Percentiles rank a stretch among this genome's conserved stretches.
phyloP scores from a whole-genome alignment of 1,140 invertebrate genomes.

The Thaumetopoea pityocampa region DNA sequence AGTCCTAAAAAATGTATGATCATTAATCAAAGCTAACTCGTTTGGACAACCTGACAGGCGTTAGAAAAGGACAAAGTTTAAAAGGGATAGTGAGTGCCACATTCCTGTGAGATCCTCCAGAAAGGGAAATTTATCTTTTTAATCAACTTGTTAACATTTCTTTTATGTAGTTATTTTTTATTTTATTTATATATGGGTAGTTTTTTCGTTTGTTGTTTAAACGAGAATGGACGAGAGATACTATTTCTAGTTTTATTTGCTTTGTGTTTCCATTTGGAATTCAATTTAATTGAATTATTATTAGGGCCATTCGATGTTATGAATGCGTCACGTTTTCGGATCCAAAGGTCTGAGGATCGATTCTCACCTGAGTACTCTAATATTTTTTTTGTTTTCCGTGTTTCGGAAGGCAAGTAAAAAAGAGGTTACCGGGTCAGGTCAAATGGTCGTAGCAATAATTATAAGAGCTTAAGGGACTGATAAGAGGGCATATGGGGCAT shows the following conservation, averaged over 20 bases:
- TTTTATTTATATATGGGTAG: constrained; percentile 9
- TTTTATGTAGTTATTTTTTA: constrained; percentile 25
- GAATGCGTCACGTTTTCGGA: too few species aligned
- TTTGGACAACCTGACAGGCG: constrained; percentile 30
- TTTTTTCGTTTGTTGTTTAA: constrained; percentile 31
- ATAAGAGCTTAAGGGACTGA: too few species aligned
- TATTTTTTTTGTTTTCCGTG: too few species aligned
- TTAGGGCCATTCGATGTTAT: too few species aligned
- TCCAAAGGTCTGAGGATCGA: too few species aligned
- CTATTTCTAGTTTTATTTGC: constrained; percentile 11
- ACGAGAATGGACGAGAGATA: constrained; percentile 26
- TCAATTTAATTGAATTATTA: too few species aligned
- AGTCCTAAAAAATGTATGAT: constrained; percentile 42
- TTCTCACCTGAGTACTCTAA: too few species aligned
- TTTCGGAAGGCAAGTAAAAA: too few species aligned
- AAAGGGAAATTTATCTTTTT: constrained; percentile 57
- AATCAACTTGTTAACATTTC: constrained; percentile 44
- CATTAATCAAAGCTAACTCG: constrained; percentile 66
- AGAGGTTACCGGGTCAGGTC: too few species aligned
- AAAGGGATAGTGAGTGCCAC: constrained; percentile 53
- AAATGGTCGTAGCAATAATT: too few species aligned
- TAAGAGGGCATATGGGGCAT: too few species aligned
- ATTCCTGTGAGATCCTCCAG: constrained; percentile 49
- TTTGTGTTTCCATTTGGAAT: neutral
- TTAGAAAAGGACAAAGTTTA: constrained; percentile 33